phyloP scores from a whole-genome alignment of 2,888 invertebrate genomes.

The Thera obeliscata region DNA sequence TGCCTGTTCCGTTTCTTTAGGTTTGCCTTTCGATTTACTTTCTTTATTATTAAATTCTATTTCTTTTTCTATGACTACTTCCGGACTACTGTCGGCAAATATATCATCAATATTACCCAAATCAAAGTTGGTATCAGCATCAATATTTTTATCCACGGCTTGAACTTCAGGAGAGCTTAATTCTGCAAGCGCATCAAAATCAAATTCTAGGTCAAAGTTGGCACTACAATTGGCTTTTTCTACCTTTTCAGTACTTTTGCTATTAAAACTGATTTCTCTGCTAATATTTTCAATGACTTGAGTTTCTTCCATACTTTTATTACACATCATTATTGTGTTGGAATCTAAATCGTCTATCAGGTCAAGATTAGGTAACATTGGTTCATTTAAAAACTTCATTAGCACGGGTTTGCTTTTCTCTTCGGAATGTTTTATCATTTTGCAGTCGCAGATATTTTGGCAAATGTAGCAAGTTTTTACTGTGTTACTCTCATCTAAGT shows the following conservation, averaged over 20 bases:
- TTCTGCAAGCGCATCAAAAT: constrained; percentile 50
- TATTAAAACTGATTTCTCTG: constrained; percentile 20
- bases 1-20: constrained; percentile 49
- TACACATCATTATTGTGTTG: constrained; percentile 55
- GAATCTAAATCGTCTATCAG: constrained; percentile 65
- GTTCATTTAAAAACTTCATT: constrained; percentile 50
- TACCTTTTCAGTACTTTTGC: constrained; percentile 24
- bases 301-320: constrained; percentile 41
- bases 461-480: constrained; percentile 73
- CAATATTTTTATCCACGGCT: constrained; percentile 30
- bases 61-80: constrained; percentile 30
- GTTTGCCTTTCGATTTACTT: constrained; percentile 13
- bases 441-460: constrained; percentile 71
- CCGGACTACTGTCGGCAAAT: constrained; percentile 59
- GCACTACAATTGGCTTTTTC: constrained; percentile 41
- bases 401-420: constrained; percentile 44
- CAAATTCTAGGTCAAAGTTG: constrained; percentile 52
- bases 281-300: constrained; percentile 30
- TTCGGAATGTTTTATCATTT: constrained; percentile 51
- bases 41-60: not conserved
- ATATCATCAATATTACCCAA: constrained; percentile 76
- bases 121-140: constrained; percentile 66
- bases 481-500: constrained; percentile 62
- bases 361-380: constrained; percentile 62
- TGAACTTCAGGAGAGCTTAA: constrained; percentile 34